Evolutionary conservation across 2,113 vertebrate genomes (phyloP), one percentile per base, ranked within the genome.

Genomic region (Siniperca knerii): DNA sequence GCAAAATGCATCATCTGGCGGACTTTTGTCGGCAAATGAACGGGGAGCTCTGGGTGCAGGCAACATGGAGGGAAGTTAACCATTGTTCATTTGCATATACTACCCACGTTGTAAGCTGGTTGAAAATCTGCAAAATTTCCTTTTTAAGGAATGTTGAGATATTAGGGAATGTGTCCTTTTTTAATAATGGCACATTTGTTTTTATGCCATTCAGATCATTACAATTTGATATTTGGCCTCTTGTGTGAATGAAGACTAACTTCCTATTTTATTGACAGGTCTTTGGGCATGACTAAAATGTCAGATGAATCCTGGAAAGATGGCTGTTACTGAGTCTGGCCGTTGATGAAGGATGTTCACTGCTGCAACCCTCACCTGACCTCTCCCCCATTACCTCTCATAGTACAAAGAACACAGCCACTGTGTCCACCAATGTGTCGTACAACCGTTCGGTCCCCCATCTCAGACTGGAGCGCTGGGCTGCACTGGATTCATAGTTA

Each of bases 301-400:
- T 93, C 96, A 44, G 96, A 97, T 0, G 97, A 98, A 21, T 96
- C 97, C 35, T 98, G 97, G 97, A 98, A 97, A 93, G 97, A 98
- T 0, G 97, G 97, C 65, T 98, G 97, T 83, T 98, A 97, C 94
- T 98, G 94, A 97, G 6, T 29, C 75, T 52, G 6, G 37, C 64
- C 6, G 44, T 5, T 8, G 40, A 90, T 85, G 83, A 92, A 87
- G 85, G 87, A 89, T 76, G 54, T 84, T 71, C 37, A 80, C 86
- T 88, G 85, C 86, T 90, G 85, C 84, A 90, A 73, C 57, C 69
- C 33, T 72, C 50, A 62, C 81, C 75, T 33, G 23, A 88, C 40
- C 62, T 81, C 64, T 76, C 54, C 82, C 35, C 44, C 21, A 0
- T 85, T 81, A 90, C 79, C 81, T 89, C 57, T 74, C 70, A 3